Base-by-base conservation (phyloP, 2,797 vertebrate genomes). In the Enteromius radiatus region DNA sequence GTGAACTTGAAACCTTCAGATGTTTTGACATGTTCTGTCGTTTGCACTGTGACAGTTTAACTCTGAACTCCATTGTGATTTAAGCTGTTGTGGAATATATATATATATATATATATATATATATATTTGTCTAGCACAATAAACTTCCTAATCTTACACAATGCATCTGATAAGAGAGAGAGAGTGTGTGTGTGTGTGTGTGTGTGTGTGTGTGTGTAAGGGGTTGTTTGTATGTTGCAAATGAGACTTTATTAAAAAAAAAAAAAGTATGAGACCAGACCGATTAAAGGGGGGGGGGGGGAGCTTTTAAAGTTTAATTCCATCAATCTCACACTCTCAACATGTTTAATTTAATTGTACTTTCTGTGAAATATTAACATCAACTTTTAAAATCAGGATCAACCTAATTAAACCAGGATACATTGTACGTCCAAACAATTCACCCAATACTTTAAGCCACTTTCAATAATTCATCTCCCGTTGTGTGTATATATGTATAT, bases 391-490 rank as follows among this genome's bases (percentile, higher is more conserved):
- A 92, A 92, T 91, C 89, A 92, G 91, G 84, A 86, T 86, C 84
- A 92, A 93, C 81, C 89, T 89, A 89, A 89, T 91, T 85, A 91
- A 93, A 91, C 90, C 89, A 88, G 64, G 89, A 92, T 90, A 93
- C 91, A 93, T 86, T 91, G 90, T 90, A 92, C 84, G 90, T 87
- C 89, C 88, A 84, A 80, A 91, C 89, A 88, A 86, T 89, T 86
- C 84, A 89, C 86, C 89, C 89, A 86, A 89, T 86, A 86, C 87
- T 87, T 93, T 91, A 92, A 92, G 93, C 94, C 95, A 95, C 69
- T 63, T 96, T 92, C 94, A 94, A 95, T 93, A 91, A 89, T 96
- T 87, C 89, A 89, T 87, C 86, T 90, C 88, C 91, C 88, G 23
- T 82, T 43, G 52, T 69, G 26, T 43, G 31, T 56, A 2, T 14